Evolutionary conservation across 2,888 invertebrate genomes (phyloP), one percentile per base, ranked within the genome.

Genomic region (Rhopalosiphum nymphaeae): DNA sequence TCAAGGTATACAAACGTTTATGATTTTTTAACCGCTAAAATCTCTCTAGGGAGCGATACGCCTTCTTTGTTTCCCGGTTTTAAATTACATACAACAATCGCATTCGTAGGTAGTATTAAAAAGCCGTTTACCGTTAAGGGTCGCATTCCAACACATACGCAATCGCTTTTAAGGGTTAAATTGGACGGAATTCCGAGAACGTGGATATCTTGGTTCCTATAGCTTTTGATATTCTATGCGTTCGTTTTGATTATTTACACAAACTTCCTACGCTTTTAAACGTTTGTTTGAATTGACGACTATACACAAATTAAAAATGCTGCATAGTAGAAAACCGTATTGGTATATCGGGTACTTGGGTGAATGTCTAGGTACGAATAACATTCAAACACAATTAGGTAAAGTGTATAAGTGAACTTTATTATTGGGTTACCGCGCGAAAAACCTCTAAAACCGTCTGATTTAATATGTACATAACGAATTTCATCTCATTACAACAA

Each of bases 1-100:
- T 46, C 42, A 36, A 84, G 84, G 42, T 84, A 78, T 78, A 57
- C 44, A 91, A 86, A 91, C 46, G 57, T 91, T 85, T 86, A 91
- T 85, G 91, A 86, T 91, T 85, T 85, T 91, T 91, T n/a, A 91
- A 91, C 86, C 91, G 36, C 87, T 86, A 49, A 87, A 92, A 67
- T 92, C 61, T 67, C 92, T 87, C 29, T 16, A 10, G 87, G 61
- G 36, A 42, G 5, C 44, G 42, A 44, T 44, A 87, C 46, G 42
- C 56, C 46, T 91, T 87, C 61, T 29, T 78, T 78, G 78, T 78
- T 36, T 26, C 46, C 46, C 29, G 67, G 67, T 92, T 49, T 92
- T 25, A 42, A 87, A 67, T 87, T 92, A 92, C 61, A 87, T 67
- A 86, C 57, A 86, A 92, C 92, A 49, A 87, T 87, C 92, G n/a